Evolutionary conservation across 2,113 vertebrate genomes (phyloP).

Genomic region (Neodontobutis hainanensis): DNA sequence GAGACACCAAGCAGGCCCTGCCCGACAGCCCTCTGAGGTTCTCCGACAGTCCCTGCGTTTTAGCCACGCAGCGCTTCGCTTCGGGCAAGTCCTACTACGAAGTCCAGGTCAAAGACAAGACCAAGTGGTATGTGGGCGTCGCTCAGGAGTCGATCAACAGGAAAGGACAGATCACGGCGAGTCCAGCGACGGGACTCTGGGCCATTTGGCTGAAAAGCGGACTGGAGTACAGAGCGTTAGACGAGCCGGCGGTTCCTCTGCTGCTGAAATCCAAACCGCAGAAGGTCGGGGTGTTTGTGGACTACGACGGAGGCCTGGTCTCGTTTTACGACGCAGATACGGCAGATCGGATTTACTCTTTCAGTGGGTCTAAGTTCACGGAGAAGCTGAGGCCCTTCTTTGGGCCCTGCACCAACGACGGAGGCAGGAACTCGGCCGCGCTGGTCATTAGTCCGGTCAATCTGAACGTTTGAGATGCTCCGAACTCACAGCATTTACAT

Average conservation of each 20-base stretch:
- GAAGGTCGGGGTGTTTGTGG: conserved; percentile 32
- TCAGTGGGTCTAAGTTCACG: conserved; percentile 11
- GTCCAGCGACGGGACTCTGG: conserved; percentile 3
- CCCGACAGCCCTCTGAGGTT: neutral
- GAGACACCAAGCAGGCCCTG: neutral
- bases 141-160: neutral
- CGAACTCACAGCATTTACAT: no score
- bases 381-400: conserved; percentile 1
- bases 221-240: rapidly evolving
- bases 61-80: neutral
- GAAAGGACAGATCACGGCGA: rapidly evolving
- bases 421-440: neutral
- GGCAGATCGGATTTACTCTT: conserved; percentile 24
- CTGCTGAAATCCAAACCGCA: neutral
- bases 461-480: no score
- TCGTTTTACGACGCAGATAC: conserved; percentile 21
- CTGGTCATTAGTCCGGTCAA: neutral
- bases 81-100: conserved; percentile 5
- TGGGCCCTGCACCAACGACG: neutral
- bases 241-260: neutral
- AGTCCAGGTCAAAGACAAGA: conserved; percentile 8
- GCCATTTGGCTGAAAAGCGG: neutral
- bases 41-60: neutral
- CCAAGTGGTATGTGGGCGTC: neutral
- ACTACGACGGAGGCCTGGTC: conserved; percentile 30